These are phyloP conservation scores for Naja naja DNA, from an alignment of 2,113 vertebrate genomes.

Conservation along the genomic window DNA sequence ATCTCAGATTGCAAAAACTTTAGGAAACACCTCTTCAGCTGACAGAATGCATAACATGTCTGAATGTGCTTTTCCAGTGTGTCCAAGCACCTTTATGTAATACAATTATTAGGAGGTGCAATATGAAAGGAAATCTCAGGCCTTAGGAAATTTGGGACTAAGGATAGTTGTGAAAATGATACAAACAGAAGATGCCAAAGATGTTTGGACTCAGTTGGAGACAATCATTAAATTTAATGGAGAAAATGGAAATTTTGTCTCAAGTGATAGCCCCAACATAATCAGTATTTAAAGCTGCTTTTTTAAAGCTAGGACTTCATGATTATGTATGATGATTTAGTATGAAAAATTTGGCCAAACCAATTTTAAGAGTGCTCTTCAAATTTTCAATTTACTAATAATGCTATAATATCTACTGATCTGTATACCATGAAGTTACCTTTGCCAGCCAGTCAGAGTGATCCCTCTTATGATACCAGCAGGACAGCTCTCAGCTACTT, in stretches of 20 bases:
- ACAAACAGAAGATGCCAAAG: neutral
- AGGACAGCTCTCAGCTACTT: slow-evolving; percentile 74
- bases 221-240: neutral
- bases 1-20: neutral
- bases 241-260: neutral
- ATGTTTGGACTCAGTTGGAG: neutral
- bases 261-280: neutral
- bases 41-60: neutral
- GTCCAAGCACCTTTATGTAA: neutral
- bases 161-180: neutral
- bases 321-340: neutral
- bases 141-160: neutral
- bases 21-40: neutral
- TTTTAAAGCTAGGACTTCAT: neutral
- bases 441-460: slow-evolving; percentile 92
- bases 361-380: neutral
- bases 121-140: neutral
- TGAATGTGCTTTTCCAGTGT: neutral
- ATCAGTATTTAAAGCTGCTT: neutral
- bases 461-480: slow-evolving; percentile 77
- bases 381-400: neutral
- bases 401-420: neutral
- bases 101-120: neutral
- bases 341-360: neutral
- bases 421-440: slow-evolving; percentile 67